Evolutionary conservation across 2,113 vertebrate genomes (phyloP).

Genomic region (Cebus imitator): DNA sequence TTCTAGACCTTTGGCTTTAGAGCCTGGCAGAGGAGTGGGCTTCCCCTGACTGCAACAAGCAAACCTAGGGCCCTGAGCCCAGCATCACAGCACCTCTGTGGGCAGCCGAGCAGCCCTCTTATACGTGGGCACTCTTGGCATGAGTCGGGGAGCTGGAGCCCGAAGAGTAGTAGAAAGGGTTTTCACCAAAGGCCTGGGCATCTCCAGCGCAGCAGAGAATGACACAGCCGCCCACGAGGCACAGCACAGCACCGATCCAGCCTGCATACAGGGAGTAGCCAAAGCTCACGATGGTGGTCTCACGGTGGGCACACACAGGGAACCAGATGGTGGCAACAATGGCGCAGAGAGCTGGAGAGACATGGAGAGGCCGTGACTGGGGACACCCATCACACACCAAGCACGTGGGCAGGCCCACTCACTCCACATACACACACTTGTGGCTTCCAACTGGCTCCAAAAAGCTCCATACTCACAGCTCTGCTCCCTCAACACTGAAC

Average conservation of each 20-base stretch:
- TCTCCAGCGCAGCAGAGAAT: conserved; percentile 89
- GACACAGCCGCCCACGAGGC: conserved; percentile 89
- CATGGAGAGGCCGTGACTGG: neutral
- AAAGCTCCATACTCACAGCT: neutral
- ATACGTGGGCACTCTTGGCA: conserved; percentile 94
- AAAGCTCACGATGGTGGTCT: conserved; percentile 93
- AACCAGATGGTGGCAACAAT: conserved; percentile 95
- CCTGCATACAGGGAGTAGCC: conserved; percentile 95
- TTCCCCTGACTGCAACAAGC: conserved; percentile 18
- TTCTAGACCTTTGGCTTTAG: conserved; percentile 74
- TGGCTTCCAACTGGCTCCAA: neutral
- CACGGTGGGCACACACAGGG: conserved; percentile 89
- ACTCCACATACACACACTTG: neutral
- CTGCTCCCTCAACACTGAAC: neutral
- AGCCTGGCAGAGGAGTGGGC: conserved; percentile 52
- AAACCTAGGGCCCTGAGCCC: conserved; percentile 62
- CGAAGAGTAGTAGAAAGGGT: conserved; percentile 95
- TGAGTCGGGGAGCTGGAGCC: conserved; percentile 91
- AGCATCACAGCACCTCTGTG: conserved; percentile 67
- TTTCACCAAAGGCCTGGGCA: conserved; percentile 89
- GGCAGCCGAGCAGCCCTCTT: conserved; percentile 65
- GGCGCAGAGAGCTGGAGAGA: conserved; percentile 89
- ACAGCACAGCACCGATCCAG: conserved; percentile 93
- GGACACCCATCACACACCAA: accelerated
- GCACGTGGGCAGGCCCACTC: accelerated